phyloP scores from a whole-genome alignment of 2,888 invertebrate genomes.

The Brachylomia viminalis region DNA sequence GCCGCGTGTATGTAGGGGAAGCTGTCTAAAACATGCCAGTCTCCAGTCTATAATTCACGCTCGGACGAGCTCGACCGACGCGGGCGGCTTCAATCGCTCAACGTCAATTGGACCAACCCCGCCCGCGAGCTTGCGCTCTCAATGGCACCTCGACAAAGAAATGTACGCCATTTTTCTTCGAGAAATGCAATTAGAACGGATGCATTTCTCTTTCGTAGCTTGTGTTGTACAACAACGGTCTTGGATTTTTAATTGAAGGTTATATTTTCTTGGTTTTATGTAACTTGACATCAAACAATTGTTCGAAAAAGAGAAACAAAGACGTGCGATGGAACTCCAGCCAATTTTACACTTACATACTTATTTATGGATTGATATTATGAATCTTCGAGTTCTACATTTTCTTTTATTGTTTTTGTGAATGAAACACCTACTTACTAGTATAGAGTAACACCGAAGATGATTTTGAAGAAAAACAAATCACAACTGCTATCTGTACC shows the following conservation, averaged over 20 bases:
- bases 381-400: constrained; percentile 30
- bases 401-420: constrained; percentile 34
- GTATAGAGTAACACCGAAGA: neutral
- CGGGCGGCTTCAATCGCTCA: constrained; percentile 81
- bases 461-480: neutral
- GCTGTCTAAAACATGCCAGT: constrained; percentile 77
- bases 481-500: neutral
- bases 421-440: neutral
- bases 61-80: constrained; percentile 74
- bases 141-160: constrained; percentile 81
- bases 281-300: constrained; percentile 61
- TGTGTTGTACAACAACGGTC: constrained; percentile 78
- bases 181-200: constrained; percentile 85
- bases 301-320: constrained; percentile 49
- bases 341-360: constrained; percentile 47
- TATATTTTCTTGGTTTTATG: constrained; percentile 64
- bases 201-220: constrained; percentile 80
- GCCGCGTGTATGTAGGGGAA: constrained; percentile 70
- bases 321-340: constrained; percentile 37
- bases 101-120: constrained; percentile 80
- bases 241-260: constrained; percentile 75
- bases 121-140: constrained; percentile 78
- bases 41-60: constrained; percentile 80
- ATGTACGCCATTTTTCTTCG: constrained; percentile 84
- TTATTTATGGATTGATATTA: constrained; percentile 59